These are phyloP conservation scores for Nephrocerus scutellatus DNA, from an alignment of 2,888 invertebrate species.

Conservation along the genomic window DNA sequence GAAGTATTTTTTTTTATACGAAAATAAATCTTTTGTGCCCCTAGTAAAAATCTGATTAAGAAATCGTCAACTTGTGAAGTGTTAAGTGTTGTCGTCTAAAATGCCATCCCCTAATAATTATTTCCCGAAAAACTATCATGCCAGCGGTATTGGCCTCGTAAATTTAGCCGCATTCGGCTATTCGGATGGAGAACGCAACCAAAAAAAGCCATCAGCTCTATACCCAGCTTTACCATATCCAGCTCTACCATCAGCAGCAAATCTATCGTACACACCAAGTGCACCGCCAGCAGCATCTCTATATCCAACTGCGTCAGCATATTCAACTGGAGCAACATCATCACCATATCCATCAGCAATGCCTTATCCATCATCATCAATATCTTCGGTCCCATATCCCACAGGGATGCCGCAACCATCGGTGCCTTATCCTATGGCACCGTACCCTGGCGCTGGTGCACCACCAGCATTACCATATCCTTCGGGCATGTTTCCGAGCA, in stretches of 20 bases:
- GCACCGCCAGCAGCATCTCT: constrained; percentile 16
- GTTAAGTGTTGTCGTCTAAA: too few species aligned
- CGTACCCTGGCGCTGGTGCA: constrained; percentile 24
- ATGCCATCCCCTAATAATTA: too few species aligned
- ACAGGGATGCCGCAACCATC: constrained; percentile 18
- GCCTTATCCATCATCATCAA: constrained; percentile 19
- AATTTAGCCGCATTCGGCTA: constrained; percentile 43
- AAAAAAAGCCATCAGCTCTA: constrained; percentile 30
- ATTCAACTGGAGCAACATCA: constrained; percentile 11
- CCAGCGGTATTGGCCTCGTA: constrained; percentile 42
- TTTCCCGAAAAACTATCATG: constrained; percentile 45
- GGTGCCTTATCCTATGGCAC: constrained; percentile 22
- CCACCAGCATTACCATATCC: constrained; percentile 35
- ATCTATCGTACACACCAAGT: constrained; percentile 21
- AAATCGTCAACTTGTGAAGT: too few species aligned
- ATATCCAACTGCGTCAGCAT: constrained; percentile 23
- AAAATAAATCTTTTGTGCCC: too few species aligned
- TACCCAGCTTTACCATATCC: constrained; percentile 41
- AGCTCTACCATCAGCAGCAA: constrained; percentile 29
- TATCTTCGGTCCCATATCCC: constrained; percentile 18
- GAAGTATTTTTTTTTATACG: too few species aligned
- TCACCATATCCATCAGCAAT: constrained; percentile 15
- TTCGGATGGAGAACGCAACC: constrained; percentile 17
- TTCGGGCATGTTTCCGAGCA: constrained; percentile 26
- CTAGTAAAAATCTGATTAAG: too few species aligned